Base-by-base conservation (phyloP, 2,113 vertebrate genomes). In the Perccottus glenii region DNA sequence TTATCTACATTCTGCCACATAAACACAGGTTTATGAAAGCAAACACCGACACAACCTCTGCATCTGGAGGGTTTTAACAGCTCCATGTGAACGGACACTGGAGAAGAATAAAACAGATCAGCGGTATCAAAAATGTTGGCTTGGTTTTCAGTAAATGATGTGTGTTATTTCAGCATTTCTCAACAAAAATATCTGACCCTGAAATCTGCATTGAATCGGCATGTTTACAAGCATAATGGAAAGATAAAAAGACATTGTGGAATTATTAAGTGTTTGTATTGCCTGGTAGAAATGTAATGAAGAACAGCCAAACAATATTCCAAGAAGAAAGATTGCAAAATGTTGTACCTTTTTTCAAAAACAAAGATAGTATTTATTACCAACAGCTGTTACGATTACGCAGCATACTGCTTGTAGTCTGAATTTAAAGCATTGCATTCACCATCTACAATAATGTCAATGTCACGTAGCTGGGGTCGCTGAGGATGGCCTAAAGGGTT, bases 21-120 rank as follows among this genome's bases (percentile, higher is more conserved):
- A 62, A 84, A 80, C 64, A 77, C 15, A 14, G 8, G 60, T 16
- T 63, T 55, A 53, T 50, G 36, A 64, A 60, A 55, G 56, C 19
- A 47, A 40, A 49, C 6, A 46, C 43, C n/a, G 56, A 58, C 10
- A 19, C 10, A 4, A 49, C 1, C 47, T 9, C 16, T 33, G 46
- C 45, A 16, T 32, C 40, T 9, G 11, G 15, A 14, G 51, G 48
- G 15, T 16, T 55, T 50, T 50, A 11, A 3, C n/a, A 9, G n/a
- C 42, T 4, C 12, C 11, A 52, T 14, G 5, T n/a, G 46, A 49
- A 36, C 8, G 33, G 14, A 43, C 15, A 7, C 51, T 40, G 4
- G 47, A 60, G 12, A 67, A 64, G 43, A 53, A 7, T 8, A 61
- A 48, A 46, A 46, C 45, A 9, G 8, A 14, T 6, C 42, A 43